Conservation (phyloP, 2,113 vertebrate genomes). For the Rostratula benghalensis region DNA sequence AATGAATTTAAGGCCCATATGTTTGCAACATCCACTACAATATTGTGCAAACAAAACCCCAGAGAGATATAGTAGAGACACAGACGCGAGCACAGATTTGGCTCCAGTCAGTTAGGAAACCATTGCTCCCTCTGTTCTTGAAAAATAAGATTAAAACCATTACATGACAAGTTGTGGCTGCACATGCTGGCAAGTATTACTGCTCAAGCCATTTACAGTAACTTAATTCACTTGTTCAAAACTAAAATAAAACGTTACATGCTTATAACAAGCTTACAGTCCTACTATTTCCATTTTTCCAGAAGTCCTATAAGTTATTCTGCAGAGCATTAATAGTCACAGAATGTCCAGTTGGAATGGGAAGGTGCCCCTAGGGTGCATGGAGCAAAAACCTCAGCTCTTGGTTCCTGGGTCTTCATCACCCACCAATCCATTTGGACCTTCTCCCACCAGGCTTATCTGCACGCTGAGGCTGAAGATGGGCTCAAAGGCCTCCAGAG, state of each 20-base stretch:
- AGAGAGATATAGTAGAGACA: neutral
- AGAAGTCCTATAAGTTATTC: neutral
- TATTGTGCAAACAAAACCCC: conserved; percentile 47
- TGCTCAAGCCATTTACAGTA: conserved; percentile 3
- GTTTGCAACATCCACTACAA: neutral
- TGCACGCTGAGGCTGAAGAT: neutral
- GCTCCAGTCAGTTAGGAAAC: conserved; percentile 25
- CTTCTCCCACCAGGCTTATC: neutral
- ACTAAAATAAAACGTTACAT: conserved; percentile 30
- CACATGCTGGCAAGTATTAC: neutral
- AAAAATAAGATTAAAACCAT: conserved; percentile 64
- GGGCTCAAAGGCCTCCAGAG: neutral
- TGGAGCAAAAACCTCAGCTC: neutral
- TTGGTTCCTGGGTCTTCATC: neutral
- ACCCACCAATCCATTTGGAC: rapidly evolving
- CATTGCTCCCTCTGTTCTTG: conserved; percentile 7
- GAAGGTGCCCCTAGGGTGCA: neutral
- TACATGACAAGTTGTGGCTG: neutral
- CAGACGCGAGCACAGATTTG: neutral
- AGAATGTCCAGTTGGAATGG: rapidly evolving
- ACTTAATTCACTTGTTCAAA: conserved; percentile 26
- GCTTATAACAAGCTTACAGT: conserved; percentile 1
- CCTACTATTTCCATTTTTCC: neutral
- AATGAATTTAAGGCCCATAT: conserved; percentile 39
- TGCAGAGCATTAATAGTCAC: neutral